Evolutionary conservation across 2,113 vertebrate genomes (phyloP).

Genomic region (Coregonus clupeaformis): DNA sequence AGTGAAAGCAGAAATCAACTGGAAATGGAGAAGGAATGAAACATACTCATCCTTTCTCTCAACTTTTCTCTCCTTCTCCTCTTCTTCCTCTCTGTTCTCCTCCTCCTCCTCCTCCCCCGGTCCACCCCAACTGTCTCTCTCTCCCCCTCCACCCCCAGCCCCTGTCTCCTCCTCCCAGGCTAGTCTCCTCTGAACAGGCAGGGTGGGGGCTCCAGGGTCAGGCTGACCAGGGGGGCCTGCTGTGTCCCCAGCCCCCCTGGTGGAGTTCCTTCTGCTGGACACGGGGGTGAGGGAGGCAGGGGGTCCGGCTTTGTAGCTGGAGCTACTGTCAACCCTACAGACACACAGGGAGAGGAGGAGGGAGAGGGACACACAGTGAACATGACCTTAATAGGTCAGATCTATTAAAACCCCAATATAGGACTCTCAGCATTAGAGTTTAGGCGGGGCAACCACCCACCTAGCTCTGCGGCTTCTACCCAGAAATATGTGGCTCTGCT

Average conservation of each 20-base stretch:
- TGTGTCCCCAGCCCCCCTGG: slow-evolving; percentile 21
- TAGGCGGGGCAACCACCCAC: too few species aligned
- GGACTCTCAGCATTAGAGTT: too few species aligned
- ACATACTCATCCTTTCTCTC: slow-evolving; percentile 34
- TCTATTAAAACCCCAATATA: too few species aligned
- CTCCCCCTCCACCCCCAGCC: too few species aligned
- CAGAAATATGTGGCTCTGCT: too few species aligned
- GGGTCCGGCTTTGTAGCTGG: slow-evolving; percentile 45
- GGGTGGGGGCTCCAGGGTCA: slow-evolving; percentile 37
- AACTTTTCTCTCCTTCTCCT: slow-evolving; percentile 5
- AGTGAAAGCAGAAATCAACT: too few species aligned
- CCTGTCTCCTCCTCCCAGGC: slow-evolving; percentile 68
- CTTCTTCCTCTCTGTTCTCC: slow-evolving; percentile 24
- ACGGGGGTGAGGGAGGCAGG: slow-evolving; percentile 32
- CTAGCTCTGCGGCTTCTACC: too few species aligned
- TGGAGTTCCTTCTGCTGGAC: slow-evolving; percentile 28
- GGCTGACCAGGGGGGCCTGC: not conserved
- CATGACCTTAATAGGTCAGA: too few species aligned
- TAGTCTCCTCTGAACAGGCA: slow-evolving; percentile 71
- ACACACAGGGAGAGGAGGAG: not conserved
- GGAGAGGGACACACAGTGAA: too few species aligned
- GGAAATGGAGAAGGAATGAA: too few species aligned
- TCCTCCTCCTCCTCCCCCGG: slow-evolving; percentile 19
- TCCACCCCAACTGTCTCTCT: too few species aligned
- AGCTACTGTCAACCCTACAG: slow-evolving; percentile 28